Evolutionary conservation across 2,797 vertebrate genomes (phyloP).

Genomic region (Neosalanx taihuensis): DNA sequence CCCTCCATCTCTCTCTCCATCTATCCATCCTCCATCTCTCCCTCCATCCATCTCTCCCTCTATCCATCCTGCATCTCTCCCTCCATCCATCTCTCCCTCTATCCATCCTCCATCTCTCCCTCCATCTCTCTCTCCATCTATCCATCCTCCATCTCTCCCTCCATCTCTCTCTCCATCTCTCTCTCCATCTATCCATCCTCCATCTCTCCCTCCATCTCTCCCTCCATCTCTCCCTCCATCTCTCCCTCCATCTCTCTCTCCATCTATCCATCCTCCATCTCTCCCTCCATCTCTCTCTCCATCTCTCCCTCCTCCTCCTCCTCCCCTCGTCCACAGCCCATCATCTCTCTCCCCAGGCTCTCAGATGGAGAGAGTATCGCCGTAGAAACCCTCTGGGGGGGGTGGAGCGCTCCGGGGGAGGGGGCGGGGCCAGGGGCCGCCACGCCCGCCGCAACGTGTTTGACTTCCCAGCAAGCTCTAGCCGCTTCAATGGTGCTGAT

Average conservation of each 20-base stretch:
- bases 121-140: no score
- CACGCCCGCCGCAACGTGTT: conserved; percentile 82
- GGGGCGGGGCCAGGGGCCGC: conserved; percentile 63
- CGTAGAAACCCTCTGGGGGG: conserved; percentile 89
- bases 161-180: conserved; percentile 5
- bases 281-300: accelerated
- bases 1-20: conserved; percentile 20
- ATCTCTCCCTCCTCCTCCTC: conserved; percentile 14
- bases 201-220: no score
- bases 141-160: conserved; percentile 20
- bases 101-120: neutral
- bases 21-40: conserved; percentile 83
- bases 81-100: conserved; percentile 6
- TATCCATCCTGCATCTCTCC: neutral
- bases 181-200: no score
- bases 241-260: neutral
- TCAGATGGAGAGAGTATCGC: conserved; percentile 97
- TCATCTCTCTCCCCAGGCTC: conserved; percentile 93
- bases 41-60: conserved; percentile 68
- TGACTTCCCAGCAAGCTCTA: conserved; percentile 80
- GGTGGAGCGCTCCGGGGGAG: conserved; percentile 70
- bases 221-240: no score
- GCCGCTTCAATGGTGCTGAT: conserved; percentile 76
- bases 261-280: accelerated
- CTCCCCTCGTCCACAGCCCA: conserved; percentile 74